Base-by-base conservation (phyloP, 2,888 invertebrate genomes). In the Tachystola acroxantha region DNA sequence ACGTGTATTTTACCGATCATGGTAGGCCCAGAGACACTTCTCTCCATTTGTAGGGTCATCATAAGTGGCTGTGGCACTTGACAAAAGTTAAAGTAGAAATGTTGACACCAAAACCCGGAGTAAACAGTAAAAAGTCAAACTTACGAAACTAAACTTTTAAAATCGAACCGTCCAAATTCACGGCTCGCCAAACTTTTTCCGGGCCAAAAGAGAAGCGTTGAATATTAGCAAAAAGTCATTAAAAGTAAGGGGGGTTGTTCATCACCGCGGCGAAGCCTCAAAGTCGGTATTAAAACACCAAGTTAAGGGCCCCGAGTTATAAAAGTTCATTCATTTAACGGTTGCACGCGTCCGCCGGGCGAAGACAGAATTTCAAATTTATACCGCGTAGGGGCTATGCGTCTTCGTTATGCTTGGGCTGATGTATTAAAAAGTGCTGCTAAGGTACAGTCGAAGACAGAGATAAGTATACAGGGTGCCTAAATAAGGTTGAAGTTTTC, bases 271-370 rank as follows among this genome's bases (percentile, higher is more conserved):
- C 39, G 47, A 48, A 59, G 64, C 69, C 70, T 79, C 80, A 79
- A 82, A 82, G 80, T 75, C 75, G 69, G 78, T 71, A 78, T 80
- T 78, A 82, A 71, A 75, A 58, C 57, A 57, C 61, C 61, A 69
- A 77, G 64, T 76, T 64, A 24, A 28, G 56, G 68, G 62, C 71
- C 81, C 65, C 77, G 77, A 82, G 63, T 84, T 81, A 79, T 71
- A 82, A 86, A 85, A 86, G 82, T 86, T 85, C 77, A 82, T 84
- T 85, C 85, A 86, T 86, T 86, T 85, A 82, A 84, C 85, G 85
- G 64, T 79, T 68, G 70, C 74, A 59, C 78, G 84, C 72, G 64
- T 73, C 53, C 64, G 62, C 43, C 53, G 53, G 20, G 34, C 56
- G 57, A 60, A 57, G 63, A 62, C 62, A 59, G 73, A 78, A 79